phyloP scores from a whole-genome alignment of 2,888 invertebrate genomes.

The Octodonta nipae region DNA sequence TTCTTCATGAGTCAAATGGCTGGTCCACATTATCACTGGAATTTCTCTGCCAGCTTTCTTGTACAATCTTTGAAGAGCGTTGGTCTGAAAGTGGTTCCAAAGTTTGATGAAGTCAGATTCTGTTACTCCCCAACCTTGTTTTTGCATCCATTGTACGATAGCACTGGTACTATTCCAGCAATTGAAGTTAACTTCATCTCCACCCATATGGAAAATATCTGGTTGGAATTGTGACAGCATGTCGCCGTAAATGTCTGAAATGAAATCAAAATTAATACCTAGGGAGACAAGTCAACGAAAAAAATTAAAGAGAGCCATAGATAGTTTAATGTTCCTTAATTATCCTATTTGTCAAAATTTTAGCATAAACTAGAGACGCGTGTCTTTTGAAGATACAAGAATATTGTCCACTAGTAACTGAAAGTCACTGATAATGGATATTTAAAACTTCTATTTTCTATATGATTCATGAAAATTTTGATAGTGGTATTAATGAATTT shows the following conservation, averaged over 20 bases:
- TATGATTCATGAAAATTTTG: too few species aligned
- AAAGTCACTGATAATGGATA: too few species aligned
- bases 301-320: too few species aligned
- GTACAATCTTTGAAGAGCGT: conserved; percentile 43
- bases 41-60: conserved; percentile 40
- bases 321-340: too few species aligned
- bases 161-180: conserved; percentile 66
- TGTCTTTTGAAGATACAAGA: too few species aligned
- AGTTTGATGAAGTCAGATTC: conserved; percentile 48
- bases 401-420: too few species aligned
- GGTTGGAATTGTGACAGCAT: conserved; percentile 58
- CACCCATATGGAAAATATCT: conserved; percentile 80
- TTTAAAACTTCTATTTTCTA: too few species aligned
- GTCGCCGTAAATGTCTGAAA: conserved; percentile 55
- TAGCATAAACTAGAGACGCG: too few species aligned
- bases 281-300: too few species aligned
- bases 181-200: conserved; percentile 55
- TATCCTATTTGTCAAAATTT: too few species aligned
- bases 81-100: conserved; percentile 65
- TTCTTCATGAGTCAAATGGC: conserved; percentile 54
- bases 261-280: too few species aligned
- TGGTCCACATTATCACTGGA: conserved; percentile 68
- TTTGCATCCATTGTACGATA: conserved; percentile 55
- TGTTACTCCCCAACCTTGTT: conserved; percentile 43
- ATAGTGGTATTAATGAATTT: too few species aligned